Percentiles rank a stretch among this genome's conserved stretches.
phyloP scores from a whole-genome alignment of 1,140 invertebrate genomes.

The Sitobion miscanthi region DNA sequence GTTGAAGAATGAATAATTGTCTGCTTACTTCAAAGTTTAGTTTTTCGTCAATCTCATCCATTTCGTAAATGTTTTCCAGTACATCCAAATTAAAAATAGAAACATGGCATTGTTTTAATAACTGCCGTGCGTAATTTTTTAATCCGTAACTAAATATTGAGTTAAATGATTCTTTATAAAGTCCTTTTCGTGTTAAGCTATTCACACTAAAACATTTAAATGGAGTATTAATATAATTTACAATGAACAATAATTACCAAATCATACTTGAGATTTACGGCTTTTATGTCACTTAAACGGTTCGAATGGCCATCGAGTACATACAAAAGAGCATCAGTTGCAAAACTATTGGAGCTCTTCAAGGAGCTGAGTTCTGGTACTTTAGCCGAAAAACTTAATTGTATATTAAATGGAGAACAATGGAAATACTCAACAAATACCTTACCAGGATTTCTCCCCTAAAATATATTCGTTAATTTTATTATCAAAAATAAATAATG shows the following conservation, averaged over 20 bases:
- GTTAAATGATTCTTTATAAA: slow-evolving; percentile 44
- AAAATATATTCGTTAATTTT: neutral
- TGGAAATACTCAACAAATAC: slow-evolving; percentile 24
- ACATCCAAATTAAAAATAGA: slow-evolving; percentile 53
- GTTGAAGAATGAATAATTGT: neutral
- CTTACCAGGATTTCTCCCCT: slow-evolving; percentile 43
- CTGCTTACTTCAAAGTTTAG: neutral
- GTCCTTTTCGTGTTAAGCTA: slow-evolving; percentile 31
- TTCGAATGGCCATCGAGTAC: slow-evolving; percentile 27
- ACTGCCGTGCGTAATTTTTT: slow-evolving; percentile 21
- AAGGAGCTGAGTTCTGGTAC: slow-evolving; percentile 9
- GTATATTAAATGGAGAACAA: slow-evolving; percentile 35
- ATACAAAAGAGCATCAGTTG: slow-evolving; percentile 48
- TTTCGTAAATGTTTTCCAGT: slow-evolving; percentile 49
- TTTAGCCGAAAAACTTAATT: slow-evolving; percentile 50
- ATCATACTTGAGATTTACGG: slow-evolving; percentile 43
- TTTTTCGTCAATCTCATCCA: neutral
- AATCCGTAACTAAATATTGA: slow-evolving; percentile 32
- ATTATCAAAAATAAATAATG: no score
- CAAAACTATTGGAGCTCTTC: slow-evolving; percentile 48
- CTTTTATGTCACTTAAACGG: slow-evolving; percentile 49
- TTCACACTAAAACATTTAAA: slow-evolving; percentile 23
- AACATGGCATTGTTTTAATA: slow-evolving; percentile 51
- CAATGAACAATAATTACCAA: neutral
- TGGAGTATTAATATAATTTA: neutral